Conservation (phyloP, 2,797 vertebrate species). For the Todus mexicanus region DNA sequence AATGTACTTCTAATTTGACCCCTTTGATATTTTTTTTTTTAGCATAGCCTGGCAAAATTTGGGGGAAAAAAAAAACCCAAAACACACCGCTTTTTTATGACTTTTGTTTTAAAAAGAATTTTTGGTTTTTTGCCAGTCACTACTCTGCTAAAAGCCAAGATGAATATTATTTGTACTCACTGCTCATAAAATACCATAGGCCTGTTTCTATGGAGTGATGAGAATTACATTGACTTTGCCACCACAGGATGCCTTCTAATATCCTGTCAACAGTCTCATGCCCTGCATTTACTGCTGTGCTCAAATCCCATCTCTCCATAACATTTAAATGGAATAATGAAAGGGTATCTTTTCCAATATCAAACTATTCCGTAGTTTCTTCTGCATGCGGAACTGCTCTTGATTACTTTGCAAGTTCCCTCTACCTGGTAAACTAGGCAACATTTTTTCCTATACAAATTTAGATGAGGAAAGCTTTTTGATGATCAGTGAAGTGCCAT, state of each 20-base stretch:
- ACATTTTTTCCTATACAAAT: background rate
- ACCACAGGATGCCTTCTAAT: constrained; percentile 20
- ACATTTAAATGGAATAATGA: background rate
- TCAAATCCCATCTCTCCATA: constrained; percentile 17
- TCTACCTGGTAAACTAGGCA: background rate
- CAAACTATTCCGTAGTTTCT: background rate
- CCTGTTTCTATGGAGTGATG: background rate
- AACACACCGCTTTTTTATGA: background rate
- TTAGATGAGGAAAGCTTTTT: background rate
- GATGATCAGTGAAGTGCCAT: background rate
- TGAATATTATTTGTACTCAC: constrained; percentile 28
- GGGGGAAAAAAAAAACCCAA: background rate
- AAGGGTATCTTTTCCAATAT: background rate
- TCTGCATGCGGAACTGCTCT: background rate
- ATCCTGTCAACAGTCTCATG: background rate
- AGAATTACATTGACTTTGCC: constrained; percentile 28
- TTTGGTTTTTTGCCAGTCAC: background rate
- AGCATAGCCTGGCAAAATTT: background rate
- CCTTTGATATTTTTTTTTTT: background rate
- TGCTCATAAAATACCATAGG: background rate
- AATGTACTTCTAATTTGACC: background rate
- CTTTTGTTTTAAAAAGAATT: background rate
- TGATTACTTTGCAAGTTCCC: background rate
- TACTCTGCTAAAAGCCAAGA: constrained; percentile 11
- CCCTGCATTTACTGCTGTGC: background rate